Evolutionary conservation across 2,888 invertebrate genomes (phyloP).

Genomic region (Autographa gamma): DNA sequence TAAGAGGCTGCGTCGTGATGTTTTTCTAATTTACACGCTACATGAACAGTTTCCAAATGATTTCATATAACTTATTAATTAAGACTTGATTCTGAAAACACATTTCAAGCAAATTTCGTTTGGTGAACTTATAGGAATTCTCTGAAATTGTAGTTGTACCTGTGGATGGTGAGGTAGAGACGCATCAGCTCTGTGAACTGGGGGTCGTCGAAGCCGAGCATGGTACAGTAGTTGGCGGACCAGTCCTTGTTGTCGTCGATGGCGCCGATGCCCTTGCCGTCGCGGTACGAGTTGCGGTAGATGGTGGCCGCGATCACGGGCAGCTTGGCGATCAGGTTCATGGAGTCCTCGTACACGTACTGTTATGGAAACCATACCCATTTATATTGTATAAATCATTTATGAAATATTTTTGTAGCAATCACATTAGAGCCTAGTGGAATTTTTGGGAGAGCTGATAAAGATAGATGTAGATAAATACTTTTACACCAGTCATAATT

Average conservation of each 20-base stretch:
- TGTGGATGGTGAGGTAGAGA: slow-evolving; percentile 97
- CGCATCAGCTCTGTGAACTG: slow-evolving; percentile 97
- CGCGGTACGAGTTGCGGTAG: slow-evolving; percentile 96
- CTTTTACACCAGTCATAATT: slow-evolving; percentile 24
- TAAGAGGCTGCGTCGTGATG: not conserved
- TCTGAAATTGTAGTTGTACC: slow-evolving; percentile 66
- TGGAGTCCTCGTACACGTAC: slow-evolving; percentile 96
- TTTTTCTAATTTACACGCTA: not conserved
- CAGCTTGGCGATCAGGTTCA: slow-evolving; percentile 98
- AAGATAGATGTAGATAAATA: slow-evolving; percentile 14
- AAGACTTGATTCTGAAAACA: not conserved
- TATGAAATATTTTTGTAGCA: not conserved
- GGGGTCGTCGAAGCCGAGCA: slow-evolving; percentile 96
- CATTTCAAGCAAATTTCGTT: slow-evolving; percentile 41
- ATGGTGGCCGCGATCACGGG: slow-evolving; percentile 98
- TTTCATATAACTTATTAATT: not conserved
- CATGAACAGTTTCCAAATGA: slow-evolving; percentile 18
- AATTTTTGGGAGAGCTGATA: slow-evolving; percentile 17
- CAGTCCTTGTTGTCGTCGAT: slow-evolving; percentile 97
- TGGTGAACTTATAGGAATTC: slow-evolving; percentile 9
- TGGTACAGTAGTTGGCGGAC: slow-evolving; percentile 96
- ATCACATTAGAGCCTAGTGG: not conserved
- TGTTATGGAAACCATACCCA: slow-evolving; percentile 51
- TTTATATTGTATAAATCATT: slow-evolving; percentile 19
- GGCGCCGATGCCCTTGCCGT: slow-evolving; percentile 95